Evolutionary conservation across 2,113 vertebrate genomes (phyloP).

Genomic region (Forbesichthys agassizii): DNA sequence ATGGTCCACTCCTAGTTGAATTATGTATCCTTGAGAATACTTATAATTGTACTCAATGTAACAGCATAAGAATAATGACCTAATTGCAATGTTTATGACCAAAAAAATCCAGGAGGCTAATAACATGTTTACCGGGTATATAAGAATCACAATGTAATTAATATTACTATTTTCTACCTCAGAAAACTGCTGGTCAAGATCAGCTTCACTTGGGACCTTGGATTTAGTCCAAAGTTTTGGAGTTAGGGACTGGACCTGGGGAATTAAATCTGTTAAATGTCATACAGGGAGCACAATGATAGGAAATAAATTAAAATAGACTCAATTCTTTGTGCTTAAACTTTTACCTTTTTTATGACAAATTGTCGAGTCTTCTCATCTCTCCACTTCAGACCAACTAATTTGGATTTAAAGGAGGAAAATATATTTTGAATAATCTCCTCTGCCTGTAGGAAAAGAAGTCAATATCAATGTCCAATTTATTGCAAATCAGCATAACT

Average conservation of each 20-base stretch:
- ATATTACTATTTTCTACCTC: slow-evolving; percentile 50
- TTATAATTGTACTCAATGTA: no score
- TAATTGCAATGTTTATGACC: no score
- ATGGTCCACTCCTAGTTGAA: no score
- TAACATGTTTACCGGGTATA: no score
- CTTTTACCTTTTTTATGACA: slow-evolving; percentile 68
- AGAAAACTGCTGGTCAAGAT: slow-evolving; percentile 63
- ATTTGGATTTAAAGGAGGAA: slow-evolving; percentile 64
- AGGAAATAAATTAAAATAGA: background rate
- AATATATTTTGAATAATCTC: slow-evolving; percentile 66
- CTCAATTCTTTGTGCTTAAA: background rate
- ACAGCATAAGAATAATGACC: no score
- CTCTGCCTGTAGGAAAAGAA: slow-evolving; percentile 61
- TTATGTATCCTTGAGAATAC: no score
- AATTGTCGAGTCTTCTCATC: slow-evolving; percentile 42
- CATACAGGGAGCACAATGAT: background rate
- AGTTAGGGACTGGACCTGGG: slow-evolving; percentile 65
- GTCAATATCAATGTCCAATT: background rate
- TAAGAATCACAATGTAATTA: no score
- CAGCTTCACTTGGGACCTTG: slow-evolving; percentile 30
- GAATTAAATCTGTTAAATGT: background rate
- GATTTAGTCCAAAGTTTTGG: slow-evolving; percentile 60
- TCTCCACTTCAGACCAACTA: slow-evolving; percentile 61
- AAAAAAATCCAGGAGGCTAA: no score
- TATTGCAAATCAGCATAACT: background rate